Percentiles rank a stretch among this genome's conserved stretches.
Conservation (phyloP, 2,113 vertebrate genomes). For the Aspidoscelis tigris region DNA sequence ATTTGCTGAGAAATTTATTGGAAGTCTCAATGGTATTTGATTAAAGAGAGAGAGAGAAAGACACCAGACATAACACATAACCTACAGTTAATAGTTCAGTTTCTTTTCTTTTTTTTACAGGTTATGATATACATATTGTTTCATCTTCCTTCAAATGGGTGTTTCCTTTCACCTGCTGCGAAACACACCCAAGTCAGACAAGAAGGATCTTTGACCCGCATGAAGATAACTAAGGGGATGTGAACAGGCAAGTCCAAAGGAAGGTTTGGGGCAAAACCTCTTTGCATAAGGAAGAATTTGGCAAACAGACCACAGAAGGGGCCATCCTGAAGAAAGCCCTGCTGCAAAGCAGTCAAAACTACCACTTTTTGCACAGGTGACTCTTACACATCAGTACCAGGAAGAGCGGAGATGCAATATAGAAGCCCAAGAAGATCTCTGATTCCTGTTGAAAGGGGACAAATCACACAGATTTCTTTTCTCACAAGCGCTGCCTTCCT, state of each 20-base stretch:
- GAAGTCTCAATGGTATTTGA: constrained; percentile 80
- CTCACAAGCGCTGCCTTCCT: too few relatives aligned
- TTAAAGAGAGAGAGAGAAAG: constrained; percentile 75
- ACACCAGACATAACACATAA: constrained; percentile 75
- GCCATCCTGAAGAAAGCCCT: constrained; percentile 56
- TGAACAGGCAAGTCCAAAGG: background rate
- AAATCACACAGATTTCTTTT: too few relatives aligned
- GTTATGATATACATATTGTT: constrained; percentile 46
- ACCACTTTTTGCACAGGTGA: too few relatives aligned
- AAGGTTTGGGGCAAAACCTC: background rate
- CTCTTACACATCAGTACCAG: too few relatives aligned
- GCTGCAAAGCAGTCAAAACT: too few relatives aligned
- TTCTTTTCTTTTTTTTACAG: constrained; percentile 29
- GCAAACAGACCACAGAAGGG: constrained; percentile 82
- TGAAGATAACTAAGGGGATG: too few relatives aligned
- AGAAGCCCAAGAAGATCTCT: too few relatives aligned
- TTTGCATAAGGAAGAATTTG: constrained; percentile 76
- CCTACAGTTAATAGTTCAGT: constrained; percentile 64
- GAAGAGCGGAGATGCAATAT: too few relatives aligned
- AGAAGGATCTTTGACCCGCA: background rate
- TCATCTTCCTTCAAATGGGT: constrained; percentile 53
- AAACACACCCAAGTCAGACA: constrained; percentile 68
- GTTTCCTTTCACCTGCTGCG: background rate
- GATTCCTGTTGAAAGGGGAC: too few relatives aligned
- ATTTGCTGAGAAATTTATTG: constrained; percentile 95